Evolutionary conservation across 2,888 invertebrate genomes (phyloP).

Genomic region (Gymnosoma rotundatum): DNA sequence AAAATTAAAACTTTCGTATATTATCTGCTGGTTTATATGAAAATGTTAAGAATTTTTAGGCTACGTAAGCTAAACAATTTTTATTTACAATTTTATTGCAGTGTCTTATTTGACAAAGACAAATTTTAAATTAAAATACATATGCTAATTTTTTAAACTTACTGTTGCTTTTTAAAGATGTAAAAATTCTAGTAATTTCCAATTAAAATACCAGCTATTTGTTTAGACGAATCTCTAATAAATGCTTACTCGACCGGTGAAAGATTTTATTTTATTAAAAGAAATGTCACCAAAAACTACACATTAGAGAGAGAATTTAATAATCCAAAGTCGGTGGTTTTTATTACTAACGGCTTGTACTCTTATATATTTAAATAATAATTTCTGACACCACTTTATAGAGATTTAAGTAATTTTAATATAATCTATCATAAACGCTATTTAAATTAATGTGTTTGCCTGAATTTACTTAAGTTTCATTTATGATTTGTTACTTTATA

Average conservation of each 20-base stretch:
- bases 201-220: conserved; percentile 4
- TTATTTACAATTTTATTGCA: not conserved
- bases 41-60: conserved; percentile 33
- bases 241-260: conserved; percentile 54
- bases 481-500: not conserved
- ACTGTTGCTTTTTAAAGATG: conserved; percentile 39
- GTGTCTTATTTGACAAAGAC: too few species aligned
- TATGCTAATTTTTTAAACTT: conserved; percentile 17
- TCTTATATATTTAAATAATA: not conserved
- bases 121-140: not conserved
- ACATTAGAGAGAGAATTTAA: conserved; percentile 12
- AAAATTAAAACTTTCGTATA: not conserved
- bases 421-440: too few species aligned
- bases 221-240: conserved; percentile 22
- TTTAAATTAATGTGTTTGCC: too few species aligned
- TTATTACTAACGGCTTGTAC: not conserved
- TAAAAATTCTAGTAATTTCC: conserved; percentile 32
- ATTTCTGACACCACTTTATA: not conserved
- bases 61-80: conserved; percentile 69
- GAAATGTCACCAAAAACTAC: conserved; percentile 44
- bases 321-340: conserved; percentile 1
- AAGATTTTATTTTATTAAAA: conserved; percentile 32
- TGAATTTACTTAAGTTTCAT: not conserved
- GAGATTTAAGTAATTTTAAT: not conserved
- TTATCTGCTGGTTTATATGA: not conserved